phyloP scores from a whole-genome alignment of 2,888 invertebrate genomes.

The Lasioglossum lativentre region DNA sequence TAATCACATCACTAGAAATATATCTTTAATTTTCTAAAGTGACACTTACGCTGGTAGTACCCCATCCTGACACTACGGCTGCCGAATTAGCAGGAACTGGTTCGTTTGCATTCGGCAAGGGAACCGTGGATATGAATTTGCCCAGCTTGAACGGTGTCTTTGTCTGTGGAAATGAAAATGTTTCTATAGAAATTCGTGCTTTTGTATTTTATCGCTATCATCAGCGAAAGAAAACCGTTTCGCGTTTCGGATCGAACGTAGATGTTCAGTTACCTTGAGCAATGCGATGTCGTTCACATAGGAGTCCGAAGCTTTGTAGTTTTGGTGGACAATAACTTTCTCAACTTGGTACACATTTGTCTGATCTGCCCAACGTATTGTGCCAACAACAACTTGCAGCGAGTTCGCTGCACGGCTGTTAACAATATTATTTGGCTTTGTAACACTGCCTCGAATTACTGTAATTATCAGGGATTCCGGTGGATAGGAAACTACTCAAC shows the following conservation, averaged over 20 bases:
- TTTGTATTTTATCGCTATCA: background rate
- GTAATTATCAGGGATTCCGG: background rate
- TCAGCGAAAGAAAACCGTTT: background rate
- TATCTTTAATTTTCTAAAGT: background rate
- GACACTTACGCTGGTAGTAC: slow-evolving; percentile 71
- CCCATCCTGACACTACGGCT: slow-evolving; percentile 76
- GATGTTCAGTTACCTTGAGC: slow-evolving; percentile 65
- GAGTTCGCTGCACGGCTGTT: background rate
- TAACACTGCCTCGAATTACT: background rate
- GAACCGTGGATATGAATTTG: slow-evolving; percentile 78
- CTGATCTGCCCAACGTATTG: slow-evolving; percentile 1
- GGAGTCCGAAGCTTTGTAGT: slow-evolving; percentile 54
- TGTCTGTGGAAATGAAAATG: slow-evolving; percentile 17
- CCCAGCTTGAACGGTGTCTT: slow-evolving; percentile 19
- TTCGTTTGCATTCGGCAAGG: slow-evolving; percentile 82
- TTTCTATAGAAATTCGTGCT: background rate
- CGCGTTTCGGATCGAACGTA: no score
- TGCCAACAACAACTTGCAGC: slow-evolving; percentile 67
- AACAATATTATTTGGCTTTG: background rate
- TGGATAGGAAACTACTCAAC: background rate
- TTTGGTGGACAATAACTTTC: slow-evolving; percentile 42
- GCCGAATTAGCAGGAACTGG: slow-evolving; percentile 53
- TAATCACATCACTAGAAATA: background rate
- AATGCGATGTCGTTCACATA: slow-evolving; percentile 75
- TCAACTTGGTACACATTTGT: slow-evolving; percentile 22